Evolutionary conservation across 2,113 vertebrate genomes (phyloP), one percentile per base, ranked within the genome.

Genomic region (Erpornis zantholeuca): DNA sequence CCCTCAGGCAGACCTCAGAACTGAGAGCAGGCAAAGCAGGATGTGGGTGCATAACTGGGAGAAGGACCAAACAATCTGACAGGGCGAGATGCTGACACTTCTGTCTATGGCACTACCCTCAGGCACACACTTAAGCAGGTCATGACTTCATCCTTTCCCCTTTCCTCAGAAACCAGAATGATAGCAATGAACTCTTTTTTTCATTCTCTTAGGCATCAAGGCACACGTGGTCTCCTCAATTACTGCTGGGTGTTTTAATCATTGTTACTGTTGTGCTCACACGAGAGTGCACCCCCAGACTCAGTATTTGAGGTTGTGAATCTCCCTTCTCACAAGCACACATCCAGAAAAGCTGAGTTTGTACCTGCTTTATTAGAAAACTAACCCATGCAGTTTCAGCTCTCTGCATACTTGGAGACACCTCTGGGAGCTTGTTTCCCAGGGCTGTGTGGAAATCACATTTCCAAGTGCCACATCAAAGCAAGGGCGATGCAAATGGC

Each of bases 221-320:
- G 69, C 4, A 63, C 17, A 27, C 0, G 0, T 11, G 7, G 12
- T 44, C 10, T 0, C 44, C 50, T 44, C 45, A 66, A 11, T 78
- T 66, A 66, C 21, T 42, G 33, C 16, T 23, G 13, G 14, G 19
- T n/a, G 12, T 73, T 80, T 69, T 59, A 45, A 53, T 81, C 42
- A 7, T 19, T 29, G 24, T 40, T 77, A 29, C 8, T 21, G 4
- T 18, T 50, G 25, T 52, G 47, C 63, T 90, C 28, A 25, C 17
- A 7, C 14, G 13, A 7, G 16, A 4, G 21, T 31, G 50, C 33
- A 50, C 1, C 6, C 27, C 45, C 15, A 17, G 18, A 36, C 14
- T 47, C 16, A 31, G 23, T 28, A 10, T 35, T 35, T 11, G 9
- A 11, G 57, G 35, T 9, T 38, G 29, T 24, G 35, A 16, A 2